A percentile compares a stretch with the other conserved stretches of the same genome.
These are phyloP conservation scores for Macrobrachium rosenbergii DNA, from an alignment of 1,140 invertebrate species.

Conservation along the genomic window DNA sequence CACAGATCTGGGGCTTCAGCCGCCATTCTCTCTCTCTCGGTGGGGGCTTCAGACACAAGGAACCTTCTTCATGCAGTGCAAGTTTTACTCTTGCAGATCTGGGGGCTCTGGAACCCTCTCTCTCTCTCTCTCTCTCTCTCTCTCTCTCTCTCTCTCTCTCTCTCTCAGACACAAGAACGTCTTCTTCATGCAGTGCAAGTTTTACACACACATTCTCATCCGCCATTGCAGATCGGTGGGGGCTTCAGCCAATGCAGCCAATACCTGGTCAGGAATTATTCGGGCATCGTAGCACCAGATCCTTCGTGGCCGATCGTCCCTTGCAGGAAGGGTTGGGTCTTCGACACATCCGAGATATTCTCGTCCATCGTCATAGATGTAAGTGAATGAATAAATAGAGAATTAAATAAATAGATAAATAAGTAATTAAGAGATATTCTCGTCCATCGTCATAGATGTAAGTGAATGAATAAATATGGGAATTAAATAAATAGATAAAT, in stretches of 20 bases:
- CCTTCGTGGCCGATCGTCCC: constrained; percentile 64
- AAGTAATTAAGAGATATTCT: too few relatives aligned
- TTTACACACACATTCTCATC: not conserved
- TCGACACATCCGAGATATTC: constrained; percentile 70
- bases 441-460: constrained; percentile 71
- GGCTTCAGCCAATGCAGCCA: constrained; percentile 57
- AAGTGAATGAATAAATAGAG: too few relatives aligned
- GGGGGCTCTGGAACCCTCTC: not conserved
- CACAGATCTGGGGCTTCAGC: too few relatives aligned
- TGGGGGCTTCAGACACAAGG: constrained; percentile 41
- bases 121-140: too few relatives aligned
- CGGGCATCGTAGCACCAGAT: constrained; percentile 54
- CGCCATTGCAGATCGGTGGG: not conserved
- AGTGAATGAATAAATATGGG: too few relatives aligned
- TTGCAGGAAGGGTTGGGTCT: constrained; percentile 70
- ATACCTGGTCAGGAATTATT: constrained; percentile 73
- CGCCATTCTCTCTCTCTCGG: not conserved
- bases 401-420: too few relatives aligned
- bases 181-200: not conserved
- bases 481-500: too few relatives aligned
- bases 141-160: not conserved
- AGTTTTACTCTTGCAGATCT: too few relatives aligned
- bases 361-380: too few relatives aligned
- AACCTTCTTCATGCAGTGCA: too few relatives aligned
- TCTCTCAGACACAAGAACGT: not conserved